Base-by-base conservation (phyloP, 2,797 vertebrate genomes). In the Anabas testudineus region DNA sequence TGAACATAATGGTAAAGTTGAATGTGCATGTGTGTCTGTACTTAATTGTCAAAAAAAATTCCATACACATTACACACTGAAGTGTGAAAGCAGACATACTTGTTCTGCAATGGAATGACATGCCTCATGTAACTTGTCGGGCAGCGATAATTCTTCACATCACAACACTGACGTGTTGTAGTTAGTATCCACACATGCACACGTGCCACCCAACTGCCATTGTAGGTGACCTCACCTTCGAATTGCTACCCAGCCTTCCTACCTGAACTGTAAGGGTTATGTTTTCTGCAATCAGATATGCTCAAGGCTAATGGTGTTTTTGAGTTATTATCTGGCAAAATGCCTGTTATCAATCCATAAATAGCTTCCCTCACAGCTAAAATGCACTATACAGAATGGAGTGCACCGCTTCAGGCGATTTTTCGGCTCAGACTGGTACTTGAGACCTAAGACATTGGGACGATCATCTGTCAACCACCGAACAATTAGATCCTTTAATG, bases 1-100 rank as follows among this genome's bases (percentile, higher is more conserved):
- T 3, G 97, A 98, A 66, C 97, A 99, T 42, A 99, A 98, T 0
- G 98, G 98, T 99, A 94, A 95, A 92, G 71, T 68, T 81, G 1
- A 22, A 53, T 64, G 19, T 54, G 36, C 46, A 36, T 49, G 46
- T 51, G 56, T 6, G 30, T 81, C 39, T 67, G 49, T 48, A 59
- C 13, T 34, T 63, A 74, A 81, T 52, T 1, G 49, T 83, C 67
- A 49, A 39, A 45, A 72, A 39, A 74, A 34, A 80, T 81, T 84
- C 86, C 87, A 80, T 73, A 77, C 83, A 51, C 58, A 71, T 85
- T 70, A 77, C 78, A 80, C 58, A 43, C 14, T 9, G 7, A 49
- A 30, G 71, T 71, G 76, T 66, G 60, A 85, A 80, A 85, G 67
- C 58, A 75, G 78, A 85, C 83, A 55, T 71, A 71, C 67, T 79